phyloP scores from a whole-genome alignment of 2,888 invertebrate genomes.

The Rotaria magnacalcarata region DNA sequence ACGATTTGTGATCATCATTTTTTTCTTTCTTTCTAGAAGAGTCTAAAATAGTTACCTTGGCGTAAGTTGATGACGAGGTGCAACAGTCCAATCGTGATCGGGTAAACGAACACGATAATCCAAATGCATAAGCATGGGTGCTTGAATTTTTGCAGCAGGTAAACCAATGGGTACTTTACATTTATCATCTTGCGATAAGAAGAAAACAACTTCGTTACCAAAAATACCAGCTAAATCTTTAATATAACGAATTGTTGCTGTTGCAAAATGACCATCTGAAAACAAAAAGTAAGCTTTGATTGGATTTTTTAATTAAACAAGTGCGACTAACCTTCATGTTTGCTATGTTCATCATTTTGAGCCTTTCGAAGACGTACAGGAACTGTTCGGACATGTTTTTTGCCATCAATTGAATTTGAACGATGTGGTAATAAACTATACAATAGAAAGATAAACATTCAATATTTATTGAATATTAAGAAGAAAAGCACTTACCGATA shows the following conservation, averaged over 20 bases:
- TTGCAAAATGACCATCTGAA: slow-evolving; percentile 36
- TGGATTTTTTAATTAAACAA: too few species aligned
- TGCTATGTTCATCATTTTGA: slow-evolving; percentile 15
- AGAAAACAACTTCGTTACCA: slow-evolving; percentile 35
- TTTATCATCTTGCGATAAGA: slow-evolving; percentile 32
- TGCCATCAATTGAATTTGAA: background rate
- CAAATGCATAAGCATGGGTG: slow-evolving; percentile 32
- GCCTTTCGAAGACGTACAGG: slow-evolving; percentile 23
- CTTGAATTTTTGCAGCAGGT: slow-evolving; percentile 32
- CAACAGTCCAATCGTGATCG: slow-evolving; percentile 31
- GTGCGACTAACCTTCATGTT: background rate
- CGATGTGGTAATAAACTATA: slow-evolving; percentile 16
- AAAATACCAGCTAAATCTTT: slow-evolving; percentile 34
- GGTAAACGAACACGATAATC: slow-evolving; percentile 31
- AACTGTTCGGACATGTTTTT: slow-evolving; percentile 16
- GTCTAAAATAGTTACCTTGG: background rate
- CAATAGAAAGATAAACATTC: background rate
- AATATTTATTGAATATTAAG: too few species aligned
- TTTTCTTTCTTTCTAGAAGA: background rate
- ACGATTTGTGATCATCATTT: background rate
- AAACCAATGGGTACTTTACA: slow-evolving; percentile 34
- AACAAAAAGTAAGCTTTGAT: too few species aligned
- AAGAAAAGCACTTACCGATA: background rate
- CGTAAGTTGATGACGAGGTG: background rate
- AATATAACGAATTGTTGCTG: slow-evolving; percentile 26